Evolutionary conservation across 2,113 vertebrate species (phyloP), one percentile per base, ranked within the genome.

Genomic region (Cepphus grylle): DNA sequence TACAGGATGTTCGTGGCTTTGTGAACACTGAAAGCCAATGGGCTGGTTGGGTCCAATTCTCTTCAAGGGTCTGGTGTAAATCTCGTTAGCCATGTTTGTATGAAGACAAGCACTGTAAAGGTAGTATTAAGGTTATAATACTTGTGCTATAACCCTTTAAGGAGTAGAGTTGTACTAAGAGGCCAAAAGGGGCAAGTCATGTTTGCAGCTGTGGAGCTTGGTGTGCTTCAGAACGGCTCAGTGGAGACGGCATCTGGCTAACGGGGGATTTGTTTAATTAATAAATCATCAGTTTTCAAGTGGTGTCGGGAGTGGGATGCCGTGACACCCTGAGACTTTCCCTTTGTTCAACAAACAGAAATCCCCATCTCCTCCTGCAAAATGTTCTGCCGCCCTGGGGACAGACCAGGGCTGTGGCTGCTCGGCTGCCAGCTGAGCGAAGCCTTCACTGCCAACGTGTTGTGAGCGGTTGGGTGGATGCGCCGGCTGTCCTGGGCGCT

Each of bases 141-240:
- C n/a, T 63, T 27, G 34, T 69, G 40, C 36, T 73, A 14, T 19
- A 38, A 5, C 34, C 42, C 70, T 79, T 66, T 12, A 6, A 38
- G 66, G 73, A 62, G 55, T 20, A 25, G 42, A 67, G 47, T 47
- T 81, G 30, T 13, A 26, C 36, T 30, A 70, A 27, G 18, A 38
- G 67, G 47, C 63, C 76, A 25, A 11, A 43, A 56, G 62, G 49
- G 88, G 34, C 67, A 43, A 45, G 76, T 62, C 5, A 0, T 30
- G 26, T n/a, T 65, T 19, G 76, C 58, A 76, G 52, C 47, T 45
- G 6, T 8, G 45, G 65, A 43, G 78, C 50, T 55, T 34, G 20
- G 8, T 49, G 20, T 0, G 1, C 45, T 27, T 76, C 86, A 26
- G 62, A 79, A 23, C 1, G 0, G n/a, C 70, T 76, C 47, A 2